Percentiles rank a stretch among this genome's conserved stretches.
phyloP scores from a whole-genome alignment of 1,140 invertebrate genomes.

The Drosophila pallidifrons region DNA sequence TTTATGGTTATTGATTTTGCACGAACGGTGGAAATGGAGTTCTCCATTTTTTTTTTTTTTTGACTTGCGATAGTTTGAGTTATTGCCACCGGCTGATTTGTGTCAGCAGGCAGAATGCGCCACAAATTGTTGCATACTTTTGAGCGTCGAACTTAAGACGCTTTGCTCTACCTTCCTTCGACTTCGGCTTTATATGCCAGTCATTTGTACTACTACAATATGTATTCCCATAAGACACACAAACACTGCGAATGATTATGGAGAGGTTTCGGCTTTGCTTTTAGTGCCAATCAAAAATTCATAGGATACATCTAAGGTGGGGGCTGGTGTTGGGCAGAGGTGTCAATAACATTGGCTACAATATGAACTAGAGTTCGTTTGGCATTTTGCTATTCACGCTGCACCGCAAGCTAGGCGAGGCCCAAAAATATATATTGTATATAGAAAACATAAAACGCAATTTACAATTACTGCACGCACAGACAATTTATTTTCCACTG shows the following conservation, averaged over 20 bases:
- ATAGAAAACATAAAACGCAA: constrained; percentile 50
- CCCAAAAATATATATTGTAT: constrained; percentile 28
- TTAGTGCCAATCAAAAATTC: constrained; percentile 70
- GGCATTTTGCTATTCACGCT: constrained; percentile 1
- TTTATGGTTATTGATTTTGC: constrained; percentile 79
- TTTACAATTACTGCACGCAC: constrained; percentile 85
- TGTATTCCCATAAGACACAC: constrained; percentile 9
- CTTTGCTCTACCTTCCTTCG: not conserved
- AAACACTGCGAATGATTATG: constrained; percentile 10
- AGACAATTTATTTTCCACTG: constrained; percentile 83
- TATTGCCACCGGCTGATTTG: constrained; percentile 61
- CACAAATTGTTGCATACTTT: constrained; percentile 64
- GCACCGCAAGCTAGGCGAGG: not conserved
- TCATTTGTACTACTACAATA: constrained; percentile 14
- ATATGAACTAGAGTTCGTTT: constrained; percentile 39
- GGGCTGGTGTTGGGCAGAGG: constrained; percentile 32
- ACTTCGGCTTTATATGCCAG: constrained; percentile 4
- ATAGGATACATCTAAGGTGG: constrained; percentile 35
- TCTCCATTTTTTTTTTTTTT: not conserved
- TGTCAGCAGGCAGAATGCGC: constrained; percentile 59
- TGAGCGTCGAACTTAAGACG: constrained; percentile 20
- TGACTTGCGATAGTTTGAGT: constrained; percentile 56
- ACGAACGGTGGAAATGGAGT: constrained; percentile 3
- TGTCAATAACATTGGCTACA: constrained; percentile 71
- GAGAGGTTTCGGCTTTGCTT: constrained; percentile 14